Base-by-base conservation (phyloP, 2,797 vertebrate species). In the Lepilemur ruficaudatus region DNA sequence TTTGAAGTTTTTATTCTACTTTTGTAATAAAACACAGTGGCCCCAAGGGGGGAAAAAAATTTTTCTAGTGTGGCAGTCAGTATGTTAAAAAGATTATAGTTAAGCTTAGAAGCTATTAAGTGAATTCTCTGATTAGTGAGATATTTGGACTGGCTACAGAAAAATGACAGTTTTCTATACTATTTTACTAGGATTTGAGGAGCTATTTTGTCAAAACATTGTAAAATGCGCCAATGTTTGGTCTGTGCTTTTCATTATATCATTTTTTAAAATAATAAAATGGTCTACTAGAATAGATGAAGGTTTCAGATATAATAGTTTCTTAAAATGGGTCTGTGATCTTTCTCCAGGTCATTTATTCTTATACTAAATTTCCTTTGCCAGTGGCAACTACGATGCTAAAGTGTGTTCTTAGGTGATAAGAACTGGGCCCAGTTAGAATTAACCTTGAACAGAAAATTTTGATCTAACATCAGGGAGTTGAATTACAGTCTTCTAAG, bases 351-450 rank as follows among this genome's bases (percentile, higher is more conserved):
- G 55, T 89, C 41, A 5, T 2, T 46, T 92, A 55, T 22, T 57
- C 43, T 86, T 46, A 10, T 14, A 46, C 43, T 55, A 32, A 72
- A 48, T 35, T 50, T 97, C 75, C 35, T 97, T 95, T 94, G 84
- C 63, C 52, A n/a, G 0, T 30, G n/a, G 52, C 61, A 59, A 61
- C 67, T 46, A 4, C 50, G 41, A 4, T 87, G 48, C 96, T 94
- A 10, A 52, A n/a, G 65, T 70, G 9, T 96, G 84, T 85, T 96
- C 76, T 70, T 69, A 35, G 28, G n/a, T 22, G 78, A 32, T 87
- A 87, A 93, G 82, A 91, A 82, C 89, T 22, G 7, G 32, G 20
- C 38, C 92, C 20, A 73, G 38, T 94, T 95, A 95, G 59, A 48
- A 52, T 0, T 97, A 88, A 85, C 63, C 95, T 91, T 88, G 93